Evolutionary conservation across 2,113 vertebrate genomes (phyloP).

Genomic region (Sinosuthora webbiana): DNA sequence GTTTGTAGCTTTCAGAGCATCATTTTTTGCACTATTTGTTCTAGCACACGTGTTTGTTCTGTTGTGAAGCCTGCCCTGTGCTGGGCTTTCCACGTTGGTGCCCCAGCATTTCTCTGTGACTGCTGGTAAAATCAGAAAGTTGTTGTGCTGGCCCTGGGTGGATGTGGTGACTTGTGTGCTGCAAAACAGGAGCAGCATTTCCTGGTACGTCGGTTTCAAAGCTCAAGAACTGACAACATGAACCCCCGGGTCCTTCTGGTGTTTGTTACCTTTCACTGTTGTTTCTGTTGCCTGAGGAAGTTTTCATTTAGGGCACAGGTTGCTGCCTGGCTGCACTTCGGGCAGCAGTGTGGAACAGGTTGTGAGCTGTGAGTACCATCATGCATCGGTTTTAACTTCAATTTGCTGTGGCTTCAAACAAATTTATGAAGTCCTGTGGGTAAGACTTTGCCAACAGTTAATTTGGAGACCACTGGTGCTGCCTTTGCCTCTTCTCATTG

Average conservation of each 20-base stretch:
- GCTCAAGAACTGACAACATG: neutral
- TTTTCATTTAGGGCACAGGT: neutral
- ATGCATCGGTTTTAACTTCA: neutral
- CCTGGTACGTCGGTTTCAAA: neutral
- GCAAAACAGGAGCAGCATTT: neutral
- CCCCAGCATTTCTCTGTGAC: neutral
- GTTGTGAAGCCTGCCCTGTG: neutral
- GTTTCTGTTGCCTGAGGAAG: neutral
- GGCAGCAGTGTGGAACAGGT: neutral
- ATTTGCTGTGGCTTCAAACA: neutral
- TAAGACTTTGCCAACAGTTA: neutral
- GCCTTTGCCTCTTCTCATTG: neutral
- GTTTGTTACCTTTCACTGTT: neutral
- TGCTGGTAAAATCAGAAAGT: neutral
- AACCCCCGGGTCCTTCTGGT: neutral
- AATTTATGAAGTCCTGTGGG: neutral
- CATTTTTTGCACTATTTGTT: neutral
- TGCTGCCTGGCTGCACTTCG: neutral
- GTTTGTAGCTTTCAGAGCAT: neutral
- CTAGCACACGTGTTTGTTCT: neutral
- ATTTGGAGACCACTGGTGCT: neutral
- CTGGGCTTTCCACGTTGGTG: neutral
- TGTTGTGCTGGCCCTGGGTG: neutral
- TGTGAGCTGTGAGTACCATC: neutral
- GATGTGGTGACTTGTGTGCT: neutral